A percentile compares a stretch with the other conserved stretches of the same genome.
Conservation (phyloP, 2,113 vertebrate species). For the Xyliphius kryptos region DNA sequence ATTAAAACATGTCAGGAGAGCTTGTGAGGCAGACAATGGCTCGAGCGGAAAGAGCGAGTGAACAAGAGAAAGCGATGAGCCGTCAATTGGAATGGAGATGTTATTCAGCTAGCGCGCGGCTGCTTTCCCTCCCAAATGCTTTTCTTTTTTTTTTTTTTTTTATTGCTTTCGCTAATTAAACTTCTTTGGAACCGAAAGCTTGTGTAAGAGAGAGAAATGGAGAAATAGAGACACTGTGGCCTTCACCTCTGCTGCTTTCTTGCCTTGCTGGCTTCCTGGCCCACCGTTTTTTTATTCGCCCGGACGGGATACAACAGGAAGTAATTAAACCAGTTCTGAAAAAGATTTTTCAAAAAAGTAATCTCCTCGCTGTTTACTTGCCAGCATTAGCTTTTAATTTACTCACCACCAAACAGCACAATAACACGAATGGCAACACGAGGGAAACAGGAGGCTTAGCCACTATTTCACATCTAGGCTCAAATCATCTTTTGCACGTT, state of each 20-base stretch:
- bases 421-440: constrained; percentile 17
- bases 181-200: constrained; percentile 21
- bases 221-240: constrained; percentile 11
- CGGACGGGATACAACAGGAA: too few species aligned
- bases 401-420: constrained; percentile 25
- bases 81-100: constrained; percentile 46
- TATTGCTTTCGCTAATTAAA: constrained; percentile 52
- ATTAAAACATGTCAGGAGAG: constrained; percentile 47
- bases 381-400: constrained; percentile 43
- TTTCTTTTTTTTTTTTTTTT: constrained; percentile 34
- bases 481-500: not conserved
- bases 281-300: constrained; percentile 49
- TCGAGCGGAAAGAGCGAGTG: too few species aligned
- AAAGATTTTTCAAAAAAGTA: constrained; percentile 31
- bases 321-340: too few species aligned
- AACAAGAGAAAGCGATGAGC: constrained; percentile 30
- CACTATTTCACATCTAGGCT: constrained; percentile 2
- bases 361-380: constrained; percentile 41
- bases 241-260: constrained; percentile 21
- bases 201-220: not conserved
- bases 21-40: constrained; percentile 40
- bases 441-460: too few species aligned
- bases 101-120: constrained; percentile 41
- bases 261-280: constrained; percentile 35
- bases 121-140: constrained; percentile 39